These are phyloP conservation scores for Coptodon bakossiorum DNA, from an alignment of 2,113 vertebrate species.

Conservation along the genomic window DNA sequence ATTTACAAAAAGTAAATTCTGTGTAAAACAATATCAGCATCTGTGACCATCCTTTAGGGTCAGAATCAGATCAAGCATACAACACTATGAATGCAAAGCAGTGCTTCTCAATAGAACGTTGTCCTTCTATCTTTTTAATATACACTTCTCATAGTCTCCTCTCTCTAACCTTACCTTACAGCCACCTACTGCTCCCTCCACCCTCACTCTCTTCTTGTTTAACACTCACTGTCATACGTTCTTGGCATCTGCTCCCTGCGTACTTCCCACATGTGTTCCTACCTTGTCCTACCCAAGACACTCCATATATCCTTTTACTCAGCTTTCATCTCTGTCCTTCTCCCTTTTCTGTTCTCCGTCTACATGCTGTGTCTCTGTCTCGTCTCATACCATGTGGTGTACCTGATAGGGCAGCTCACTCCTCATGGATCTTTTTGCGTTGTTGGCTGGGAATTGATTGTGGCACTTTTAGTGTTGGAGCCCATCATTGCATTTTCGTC, in stretches of 20 bases:
- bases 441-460: conserved; percentile 8
- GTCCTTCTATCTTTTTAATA: conserved; percentile 6
- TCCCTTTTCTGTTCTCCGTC: background rate
- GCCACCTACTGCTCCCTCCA: conserved; percentile 27
- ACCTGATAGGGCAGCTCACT: conserved; percentile 41
- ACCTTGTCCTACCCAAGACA: conserved; percentile 1
- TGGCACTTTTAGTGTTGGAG: background rate
- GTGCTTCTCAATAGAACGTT: background rate
- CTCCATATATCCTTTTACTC: conserved; percentile 32
- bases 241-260: conserved; percentile 33
- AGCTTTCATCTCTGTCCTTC: conserved; percentile 39
- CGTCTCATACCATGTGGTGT: conserved; percentile 32
- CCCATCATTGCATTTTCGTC: background rate
- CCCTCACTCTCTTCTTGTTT: conserved; percentile 42
- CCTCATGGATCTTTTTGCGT: conserved; percentile 19
- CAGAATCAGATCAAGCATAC: background rate
- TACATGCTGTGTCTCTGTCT: conserved; percentile 75
- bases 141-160: background rate
- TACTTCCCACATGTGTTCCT: conserved; percentile 25
- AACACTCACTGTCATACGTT: conserved; percentile 41
- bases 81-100: background rate
- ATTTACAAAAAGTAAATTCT: background rate
- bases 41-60: background rate
- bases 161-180: conserved; percentile 22
- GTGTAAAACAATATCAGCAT: background rate